These are phyloP conservation scores for Accipiter virgatus DNA, from an alignment of 2,113 vertebrate species.

Conservation along the genomic window DNA sequence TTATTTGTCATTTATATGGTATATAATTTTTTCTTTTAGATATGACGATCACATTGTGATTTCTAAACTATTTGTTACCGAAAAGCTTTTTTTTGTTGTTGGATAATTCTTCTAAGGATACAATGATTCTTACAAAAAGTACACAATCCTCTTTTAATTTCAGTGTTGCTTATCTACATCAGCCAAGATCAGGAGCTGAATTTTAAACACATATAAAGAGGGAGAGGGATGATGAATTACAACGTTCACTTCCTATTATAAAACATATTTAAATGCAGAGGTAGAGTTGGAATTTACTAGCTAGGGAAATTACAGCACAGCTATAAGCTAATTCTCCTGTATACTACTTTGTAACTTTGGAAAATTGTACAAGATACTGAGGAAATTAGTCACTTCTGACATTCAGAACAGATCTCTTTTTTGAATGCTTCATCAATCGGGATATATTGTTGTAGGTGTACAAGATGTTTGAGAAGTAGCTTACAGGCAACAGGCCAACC, in stretches of 20 bases:
- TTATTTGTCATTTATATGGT: neutral
- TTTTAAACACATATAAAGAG: neutral
- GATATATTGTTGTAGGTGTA: accelerated
- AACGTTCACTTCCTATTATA: neutral
- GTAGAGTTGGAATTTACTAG: neutral
- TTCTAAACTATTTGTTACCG: neutral
- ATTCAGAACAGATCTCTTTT: neutral
- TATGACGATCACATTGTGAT: neutral
- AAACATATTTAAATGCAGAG: conserved; percentile 27
- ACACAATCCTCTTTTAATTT: neutral
- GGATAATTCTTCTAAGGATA: neutral
- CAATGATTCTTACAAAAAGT: neutral
- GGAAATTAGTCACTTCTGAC: conserved; percentile 18
- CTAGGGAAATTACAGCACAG: conserved; percentile 37
- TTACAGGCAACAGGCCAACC: neutral
- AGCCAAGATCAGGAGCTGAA: neutral
- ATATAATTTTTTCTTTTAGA: neutral
- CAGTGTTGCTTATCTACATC: neutral
- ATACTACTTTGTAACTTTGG: neutral
- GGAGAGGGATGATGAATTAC: neutral
- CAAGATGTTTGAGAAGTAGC: neutral
- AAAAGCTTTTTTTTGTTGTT: neutral
- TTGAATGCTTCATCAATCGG: neutral
- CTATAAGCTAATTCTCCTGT: neutral
- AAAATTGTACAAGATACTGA: neutral